These are phyloP conservation scores for Chunga burmeisteri DNA, from an alignment of 2,113 vertebrate species.

Conservation along the genomic window DNA sequence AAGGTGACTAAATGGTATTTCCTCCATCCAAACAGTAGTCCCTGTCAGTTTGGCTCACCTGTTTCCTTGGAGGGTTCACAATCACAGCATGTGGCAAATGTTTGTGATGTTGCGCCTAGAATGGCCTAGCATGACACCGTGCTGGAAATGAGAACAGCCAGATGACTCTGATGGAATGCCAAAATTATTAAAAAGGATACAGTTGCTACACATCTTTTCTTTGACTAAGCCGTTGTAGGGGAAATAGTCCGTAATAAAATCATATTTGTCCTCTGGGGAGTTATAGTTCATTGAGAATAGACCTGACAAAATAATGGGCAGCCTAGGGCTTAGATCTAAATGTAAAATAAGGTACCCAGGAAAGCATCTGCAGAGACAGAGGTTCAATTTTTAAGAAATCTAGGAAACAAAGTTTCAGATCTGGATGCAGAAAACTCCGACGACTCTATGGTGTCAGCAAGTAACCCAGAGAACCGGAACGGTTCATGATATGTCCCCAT, in stretches of 20 bases:
- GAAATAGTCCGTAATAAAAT: background rate
- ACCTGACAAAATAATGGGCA: background rate
- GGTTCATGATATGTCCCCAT: rapidly evolving
- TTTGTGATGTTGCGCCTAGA: background rate
- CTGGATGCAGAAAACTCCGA: background rate
- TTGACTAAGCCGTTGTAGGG: background rate
- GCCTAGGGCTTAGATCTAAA: background rate
- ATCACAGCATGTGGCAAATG: background rate
- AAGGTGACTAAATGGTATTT: background rate
- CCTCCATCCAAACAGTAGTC: background rate
- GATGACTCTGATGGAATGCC: background rate
- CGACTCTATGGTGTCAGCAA: rapidly evolving
- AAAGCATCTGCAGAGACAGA: background rate
- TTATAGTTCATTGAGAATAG: background rate
- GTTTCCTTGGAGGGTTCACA: background rate
- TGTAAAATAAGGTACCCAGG: background rate
- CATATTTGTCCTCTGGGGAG: background rate
- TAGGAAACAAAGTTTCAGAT: background rate
- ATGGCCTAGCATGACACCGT: background rate
- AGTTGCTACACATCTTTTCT: background rate
- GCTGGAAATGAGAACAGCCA: background rate
- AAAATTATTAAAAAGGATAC: background rate
- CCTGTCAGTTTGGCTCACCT: background rate
- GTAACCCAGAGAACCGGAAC: background rate
- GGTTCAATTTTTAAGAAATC: background rate